Conservation (phyloP, 2,113 vertebrate genomes). For the Pedetes capensis region DNA sequence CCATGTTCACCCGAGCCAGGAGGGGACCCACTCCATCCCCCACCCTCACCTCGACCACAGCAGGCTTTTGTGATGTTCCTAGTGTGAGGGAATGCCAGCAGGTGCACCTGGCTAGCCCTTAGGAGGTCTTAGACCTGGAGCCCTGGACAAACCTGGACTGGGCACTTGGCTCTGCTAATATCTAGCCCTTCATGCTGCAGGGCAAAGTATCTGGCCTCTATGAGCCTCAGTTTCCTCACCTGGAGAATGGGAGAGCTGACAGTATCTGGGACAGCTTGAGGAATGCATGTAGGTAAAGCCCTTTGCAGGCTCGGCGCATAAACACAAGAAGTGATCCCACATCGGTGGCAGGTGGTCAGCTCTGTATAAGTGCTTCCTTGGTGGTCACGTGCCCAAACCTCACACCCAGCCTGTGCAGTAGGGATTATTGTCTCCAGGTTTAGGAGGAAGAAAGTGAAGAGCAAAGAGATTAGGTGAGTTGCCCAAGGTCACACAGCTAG, state of each 20-base stretch:
- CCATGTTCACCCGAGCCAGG: not conserved
- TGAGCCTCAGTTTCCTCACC: too few relatives aligned
- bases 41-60: not conserved
- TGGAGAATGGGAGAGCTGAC: not conserved
- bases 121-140: not conserved
- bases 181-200: not conserved
- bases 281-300: not conserved
- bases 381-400: not conserved
- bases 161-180: not conserved
- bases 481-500: constrained; percentile 1
- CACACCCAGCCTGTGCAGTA: not conserved
- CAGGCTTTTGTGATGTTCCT: not conserved
- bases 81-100: not conserved
- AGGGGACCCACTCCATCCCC: not conserved
- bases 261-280: not conserved
- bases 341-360: accelerated
- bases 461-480: not conserved
- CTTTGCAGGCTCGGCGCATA: not conserved
- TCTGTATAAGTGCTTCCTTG: not conserved
- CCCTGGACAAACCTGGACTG: not conserved
- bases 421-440: not conserved
- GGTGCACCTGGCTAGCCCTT: not conserved
- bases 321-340: not conserved
- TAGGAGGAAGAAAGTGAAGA: constrained; percentile 16
- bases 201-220: not conserved